phyloP scores from a whole-genome alignment of 2,888 invertebrate species.

The Hermaeophaga mercurialis region DNA sequence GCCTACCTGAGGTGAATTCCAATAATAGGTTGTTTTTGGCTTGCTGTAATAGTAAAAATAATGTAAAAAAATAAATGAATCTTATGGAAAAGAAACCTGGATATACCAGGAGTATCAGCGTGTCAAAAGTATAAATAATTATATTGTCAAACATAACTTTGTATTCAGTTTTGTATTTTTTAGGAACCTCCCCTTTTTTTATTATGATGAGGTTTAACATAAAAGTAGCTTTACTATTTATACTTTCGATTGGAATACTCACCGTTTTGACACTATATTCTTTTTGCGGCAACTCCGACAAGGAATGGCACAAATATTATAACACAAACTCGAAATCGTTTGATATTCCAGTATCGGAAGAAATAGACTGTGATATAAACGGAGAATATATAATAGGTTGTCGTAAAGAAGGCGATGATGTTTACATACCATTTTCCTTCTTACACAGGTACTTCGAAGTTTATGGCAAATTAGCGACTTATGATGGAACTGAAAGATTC shows the following conservation, averaged over 20 bases:
- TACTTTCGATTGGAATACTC: conserved; percentile 68
- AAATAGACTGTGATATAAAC: conserved; percentile 88
- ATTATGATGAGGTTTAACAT: conserved; percentile 81
- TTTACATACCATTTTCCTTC: conserved; percentile 91
- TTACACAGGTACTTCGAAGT: conserved; percentile 93
- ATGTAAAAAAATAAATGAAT: conserved; percentile 29
- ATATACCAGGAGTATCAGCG: conserved; percentile 20
- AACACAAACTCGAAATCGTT: conserved; percentile 42
- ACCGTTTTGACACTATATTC: conserved; percentile 77
- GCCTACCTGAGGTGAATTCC: not conserved
- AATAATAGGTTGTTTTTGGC: not conserved
- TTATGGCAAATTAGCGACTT: conserved; percentile 80
- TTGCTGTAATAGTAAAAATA: conserved; percentile 1
- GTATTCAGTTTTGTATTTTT: conserved; percentile 34
- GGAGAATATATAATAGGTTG: conserved; percentile 68
- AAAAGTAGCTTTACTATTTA: conserved; percentile 71
- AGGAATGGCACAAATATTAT: conserved; percentile 43
- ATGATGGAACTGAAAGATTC: conserved; percentile 79
- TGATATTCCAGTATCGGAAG: conserved; percentile 62
- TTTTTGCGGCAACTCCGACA: conserved; percentile 64
- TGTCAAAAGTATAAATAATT: conserved; percentile 9
- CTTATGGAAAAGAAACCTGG: conserved; percentile 24
- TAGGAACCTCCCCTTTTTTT: conserved; percentile 58
- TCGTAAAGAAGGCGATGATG: conserved; percentile 68
- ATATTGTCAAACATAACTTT: not conserved